Percentiles rank a stretch among this genome's conserved stretches.
Conservation (phyloP, 2,888 invertebrate species). For the Altica lythri region DNA sequence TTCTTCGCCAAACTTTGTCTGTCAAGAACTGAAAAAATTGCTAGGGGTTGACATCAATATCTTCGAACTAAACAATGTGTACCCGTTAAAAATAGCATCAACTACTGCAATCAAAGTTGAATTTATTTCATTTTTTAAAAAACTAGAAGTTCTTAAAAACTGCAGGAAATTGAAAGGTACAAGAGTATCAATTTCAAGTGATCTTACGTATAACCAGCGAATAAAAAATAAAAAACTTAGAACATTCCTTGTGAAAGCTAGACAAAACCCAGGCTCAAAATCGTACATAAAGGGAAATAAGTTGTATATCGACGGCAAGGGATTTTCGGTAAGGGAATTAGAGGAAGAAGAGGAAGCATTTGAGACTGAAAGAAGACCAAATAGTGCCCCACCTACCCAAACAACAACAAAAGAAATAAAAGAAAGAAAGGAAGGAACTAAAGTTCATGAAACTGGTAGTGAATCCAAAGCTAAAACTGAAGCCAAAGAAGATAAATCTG, state of each 20-base stretch:
- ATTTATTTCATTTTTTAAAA: slow-evolving; percentile 8
- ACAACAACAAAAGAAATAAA: neutral
- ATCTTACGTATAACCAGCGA: slow-evolving; percentile 4
- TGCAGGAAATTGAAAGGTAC: slow-evolving; percentile 7
- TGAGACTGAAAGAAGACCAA: slow-evolving; percentile 1
- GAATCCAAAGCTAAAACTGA: neutral
- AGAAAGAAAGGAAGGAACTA: neutral
- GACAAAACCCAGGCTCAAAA: neutral
- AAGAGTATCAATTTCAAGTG: neutral
- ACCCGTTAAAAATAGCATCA: slow-evolving; percentile 1
- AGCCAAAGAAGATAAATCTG: neutral
- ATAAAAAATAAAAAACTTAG: slow-evolving; percentile 8
- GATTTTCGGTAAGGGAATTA: neutral
- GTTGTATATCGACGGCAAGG: slow-evolving; percentile 2
- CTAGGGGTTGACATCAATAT: slow-evolving; percentile 4
- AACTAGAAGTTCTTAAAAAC: slow-evolving; percentile 5
- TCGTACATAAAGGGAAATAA: slow-evolving; percentile 15
- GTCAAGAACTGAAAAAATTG: slow-evolving; percentile 5
- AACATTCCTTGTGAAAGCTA: slow-evolving; percentile 1
- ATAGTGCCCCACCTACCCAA: slow-evolving; percentile 11
- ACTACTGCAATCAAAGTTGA: slow-evolving; percentile 6
- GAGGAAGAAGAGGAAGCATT: slow-evolving; percentile 8
- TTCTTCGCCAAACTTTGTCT: neutral
- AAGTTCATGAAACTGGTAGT: neutral
- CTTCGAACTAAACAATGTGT: slow-evolving; percentile 4